phyloP scores from a whole-genome alignment of 2,797 vertebrate species.

The Siniperca scherzeri region DNA sequence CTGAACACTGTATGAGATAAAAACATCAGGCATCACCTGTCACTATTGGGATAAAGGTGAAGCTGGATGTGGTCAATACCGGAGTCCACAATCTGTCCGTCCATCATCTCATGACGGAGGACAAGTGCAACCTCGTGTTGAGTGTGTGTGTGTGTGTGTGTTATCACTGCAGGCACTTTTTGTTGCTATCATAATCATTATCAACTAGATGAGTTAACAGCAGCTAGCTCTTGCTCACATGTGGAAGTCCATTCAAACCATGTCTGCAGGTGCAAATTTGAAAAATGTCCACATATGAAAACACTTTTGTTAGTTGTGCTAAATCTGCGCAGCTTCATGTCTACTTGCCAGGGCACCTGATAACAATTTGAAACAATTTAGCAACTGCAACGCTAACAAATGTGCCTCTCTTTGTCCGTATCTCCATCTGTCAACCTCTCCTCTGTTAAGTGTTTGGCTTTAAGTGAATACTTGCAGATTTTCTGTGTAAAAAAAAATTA shows the following conservation, averaged over 20 bases:
- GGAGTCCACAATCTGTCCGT: background rate
- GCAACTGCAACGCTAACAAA: constrained; percentile 22
- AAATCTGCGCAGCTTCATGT: constrained; percentile 47
- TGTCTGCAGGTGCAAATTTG: background rate
- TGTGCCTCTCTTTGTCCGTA: background rate
- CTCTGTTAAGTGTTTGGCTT: background rate
- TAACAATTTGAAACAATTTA: constrained; percentile 49
- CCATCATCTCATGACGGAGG: background rate
- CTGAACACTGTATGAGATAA: background rate
- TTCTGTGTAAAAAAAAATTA: background rate
- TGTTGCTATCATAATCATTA: no score
- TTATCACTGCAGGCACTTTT: background rate
- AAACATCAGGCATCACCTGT: background rate
- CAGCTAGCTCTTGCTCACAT: background rate
- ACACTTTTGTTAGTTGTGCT: background rate
- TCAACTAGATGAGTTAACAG: no score
- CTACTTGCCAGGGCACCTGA: constrained; percentile 50
- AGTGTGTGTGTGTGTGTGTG: background rate
- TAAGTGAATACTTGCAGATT: background rate
- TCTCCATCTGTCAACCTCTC: constrained; percentile 10
- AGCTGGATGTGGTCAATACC: background rate
- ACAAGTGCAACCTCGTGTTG: background rate
- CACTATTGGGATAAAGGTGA: background rate
- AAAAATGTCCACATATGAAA: background rate
- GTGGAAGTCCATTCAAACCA: background rate